These are phyloP conservation scores for Eucriotettix oculatus DNA, from an alignment of 2,888 invertebrate species.

Conservation along the genomic window DNA sequence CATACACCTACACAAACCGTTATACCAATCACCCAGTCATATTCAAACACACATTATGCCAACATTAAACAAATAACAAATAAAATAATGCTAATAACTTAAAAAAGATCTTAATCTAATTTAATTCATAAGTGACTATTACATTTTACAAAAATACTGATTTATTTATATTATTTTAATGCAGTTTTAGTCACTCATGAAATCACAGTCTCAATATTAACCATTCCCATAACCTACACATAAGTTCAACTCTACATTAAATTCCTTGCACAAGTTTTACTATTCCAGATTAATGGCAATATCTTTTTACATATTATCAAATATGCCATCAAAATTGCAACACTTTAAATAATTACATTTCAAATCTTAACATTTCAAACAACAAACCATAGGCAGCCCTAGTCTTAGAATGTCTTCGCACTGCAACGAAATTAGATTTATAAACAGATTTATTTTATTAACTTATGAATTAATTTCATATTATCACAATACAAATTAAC, in stretches of 20 bases:
- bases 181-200: slow-evolving; percentile 7
- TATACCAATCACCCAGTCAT: slow-evolving; percentile 1
- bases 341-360: slow-evolving; percentile 2
- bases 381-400: neutral
- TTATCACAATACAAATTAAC: too few relatives aligned
- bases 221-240: slow-evolving; percentile 5
- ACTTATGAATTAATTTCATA: too few relatives aligned
- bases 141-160: slow-evolving; percentile 11
- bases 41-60: slow-evolving; percentile 1
- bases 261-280: too few relatives aligned
- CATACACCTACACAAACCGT: neutral
- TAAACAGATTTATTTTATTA: too few relatives aligned
- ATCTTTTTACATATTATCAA: neutral
- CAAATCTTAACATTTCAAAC: slow-evolving; percentile 1
- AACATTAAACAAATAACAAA: neutral
- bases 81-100: slow-evolving; percentile 1
- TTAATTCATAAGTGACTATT: slow-evolving; percentile 7
- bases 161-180: slow-evolving; percentile 2
- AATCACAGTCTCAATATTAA: slow-evolving; percentile 9
- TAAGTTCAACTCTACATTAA: neutral
- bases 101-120: neutral
- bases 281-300: too few relatives aligned
- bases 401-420: too few relatives aligned
- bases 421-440: too few relatives aligned
- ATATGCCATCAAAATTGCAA: neutral